Conservation (phyloP, 1,140 invertebrate species). For the Homalodisca vitripennis region DNA sequence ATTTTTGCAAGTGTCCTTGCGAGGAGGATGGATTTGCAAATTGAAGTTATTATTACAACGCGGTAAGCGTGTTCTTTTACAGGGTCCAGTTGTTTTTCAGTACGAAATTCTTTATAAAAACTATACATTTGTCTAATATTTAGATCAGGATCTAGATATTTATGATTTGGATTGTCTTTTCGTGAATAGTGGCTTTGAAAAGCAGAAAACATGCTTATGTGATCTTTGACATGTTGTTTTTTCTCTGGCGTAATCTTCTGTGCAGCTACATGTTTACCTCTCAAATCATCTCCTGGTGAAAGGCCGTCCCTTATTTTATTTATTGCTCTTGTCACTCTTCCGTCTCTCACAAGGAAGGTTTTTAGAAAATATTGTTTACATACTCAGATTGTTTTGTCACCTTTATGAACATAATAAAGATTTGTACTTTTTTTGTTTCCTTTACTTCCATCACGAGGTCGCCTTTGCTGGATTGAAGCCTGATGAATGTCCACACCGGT, state of each 20-base stretch:
- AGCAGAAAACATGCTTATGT: constrained; percentile 14
- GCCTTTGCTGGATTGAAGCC: not conserved
- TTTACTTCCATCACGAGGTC: constrained; percentile 3
- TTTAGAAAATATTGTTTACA: constrained; percentile 19
- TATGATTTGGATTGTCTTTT: constrained; percentile 18
- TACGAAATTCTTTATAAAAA: not conserved
- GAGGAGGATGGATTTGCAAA: constrained; percentile 28
- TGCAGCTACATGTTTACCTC: constrained; percentile 12
- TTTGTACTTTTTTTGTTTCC: not conserved
- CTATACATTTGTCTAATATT: constrained; percentile 22
- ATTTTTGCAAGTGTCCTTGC: too few species aligned
- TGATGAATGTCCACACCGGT: constrained; percentile 22
- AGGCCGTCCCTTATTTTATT: not conserved
- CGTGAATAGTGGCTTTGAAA: constrained; percentile 18
- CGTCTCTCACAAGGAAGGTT: not conserved
- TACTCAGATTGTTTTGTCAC: not conserved
- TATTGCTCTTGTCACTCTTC: not conserved
- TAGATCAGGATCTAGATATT: constrained; percentile 8
- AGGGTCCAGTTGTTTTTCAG: not conserved
- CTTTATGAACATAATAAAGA: not conserved
- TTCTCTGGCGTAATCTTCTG: too few species aligned
- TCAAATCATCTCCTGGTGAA: constrained; percentile 5
- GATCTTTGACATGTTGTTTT: constrained; percentile 15
- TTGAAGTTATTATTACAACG: constrained; percentile 4
- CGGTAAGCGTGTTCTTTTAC: too few species aligned